Evolutionary conservation across 1,140 invertebrate genomes (phyloP).

Genomic region (Palaemon carinicauda): DNA sequence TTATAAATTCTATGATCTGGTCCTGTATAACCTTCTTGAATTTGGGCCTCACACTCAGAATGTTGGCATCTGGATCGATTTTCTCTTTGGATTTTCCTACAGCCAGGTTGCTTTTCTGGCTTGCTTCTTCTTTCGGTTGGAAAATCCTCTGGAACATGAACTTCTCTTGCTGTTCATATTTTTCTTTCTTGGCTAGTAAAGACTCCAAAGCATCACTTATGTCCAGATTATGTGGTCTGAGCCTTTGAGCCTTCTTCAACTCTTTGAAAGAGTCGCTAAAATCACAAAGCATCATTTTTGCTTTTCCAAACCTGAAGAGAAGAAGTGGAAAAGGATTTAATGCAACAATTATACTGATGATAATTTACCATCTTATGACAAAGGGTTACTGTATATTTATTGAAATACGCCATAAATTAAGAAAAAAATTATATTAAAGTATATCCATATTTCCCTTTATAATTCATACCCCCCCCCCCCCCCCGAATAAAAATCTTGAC

Average conservation of each 20-base stretch:
- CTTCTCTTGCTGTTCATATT: slow-evolving; percentile 22
- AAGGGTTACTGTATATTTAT: no score
- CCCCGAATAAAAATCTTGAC: no score
- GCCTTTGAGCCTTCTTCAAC: slow-evolving; percentile 12
- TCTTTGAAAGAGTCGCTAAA: slow-evolving; percentile 10
- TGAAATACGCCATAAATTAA: no score
- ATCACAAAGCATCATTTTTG: slow-evolving; percentile 18
- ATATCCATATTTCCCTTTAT: no score
- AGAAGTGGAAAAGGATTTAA: not conserved
- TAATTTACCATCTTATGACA: no score
- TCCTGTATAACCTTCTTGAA: slow-evolving; percentile 13
- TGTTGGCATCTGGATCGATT: not conserved
- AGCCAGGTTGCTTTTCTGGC: not conserved
- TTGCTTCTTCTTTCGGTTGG: not conserved
- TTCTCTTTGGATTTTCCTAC: not conserved
- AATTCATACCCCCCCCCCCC: no score
- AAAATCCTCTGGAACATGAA: slow-evolving; percentile 46
- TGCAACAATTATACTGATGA: not conserved
- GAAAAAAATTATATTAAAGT: no score
- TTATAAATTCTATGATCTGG: not conserved
- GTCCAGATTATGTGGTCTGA: slow-evolving; percentile 23
- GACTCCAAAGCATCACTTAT: not conserved
- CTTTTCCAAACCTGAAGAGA: slow-evolving; percentile 28
- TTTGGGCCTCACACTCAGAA: not conserved
- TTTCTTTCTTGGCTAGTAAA: slow-evolving; percentile 12